A percentile compares a stretch with the other conserved stretches of the same genome.
Evolutionary conservation across 1,140 invertebrate species (phyloP).

Genomic region (Aethina tumida): DNA sequence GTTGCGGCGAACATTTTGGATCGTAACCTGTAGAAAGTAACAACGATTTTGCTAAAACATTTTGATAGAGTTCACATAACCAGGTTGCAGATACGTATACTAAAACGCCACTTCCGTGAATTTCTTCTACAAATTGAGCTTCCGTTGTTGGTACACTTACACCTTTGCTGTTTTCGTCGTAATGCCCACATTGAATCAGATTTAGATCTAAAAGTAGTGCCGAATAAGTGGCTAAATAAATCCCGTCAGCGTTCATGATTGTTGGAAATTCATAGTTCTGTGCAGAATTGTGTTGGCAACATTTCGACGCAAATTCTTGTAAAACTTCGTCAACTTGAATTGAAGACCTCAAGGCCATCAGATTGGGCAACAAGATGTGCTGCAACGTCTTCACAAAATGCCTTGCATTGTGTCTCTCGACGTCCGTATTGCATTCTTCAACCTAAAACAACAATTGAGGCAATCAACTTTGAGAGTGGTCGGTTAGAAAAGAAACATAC

Average conservation of each 20-base stretch:
- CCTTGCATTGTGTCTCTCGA: constrained; percentile 68
- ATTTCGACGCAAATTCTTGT: constrained; percentile 83
- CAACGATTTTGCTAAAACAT: constrained; percentile 66
- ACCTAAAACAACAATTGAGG: constrained; percentile 33
- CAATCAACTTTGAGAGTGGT: constrained; percentile 7
- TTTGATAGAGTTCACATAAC: constrained; percentile 84
- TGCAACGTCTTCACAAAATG: constrained; percentile 64
- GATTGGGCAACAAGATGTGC: constrained; percentile 57
- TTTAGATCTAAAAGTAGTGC: constrained; percentile 74
- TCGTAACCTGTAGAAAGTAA: constrained; percentile 59
- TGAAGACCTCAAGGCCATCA: constrained; percentile 60
- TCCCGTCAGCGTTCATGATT: constrained; percentile 90
- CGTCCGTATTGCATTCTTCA: constrained; percentile 60
- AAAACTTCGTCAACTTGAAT: constrained; percentile 81
- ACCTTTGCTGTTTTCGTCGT: constrained; percentile 51
- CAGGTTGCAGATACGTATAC: constrained; percentile 86
- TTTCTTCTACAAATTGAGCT: constrained; percentile 82
- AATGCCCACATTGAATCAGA: constrained; percentile 66
- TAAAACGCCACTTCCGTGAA: constrained; percentile 81
- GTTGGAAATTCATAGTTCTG: constrained; percentile 51
- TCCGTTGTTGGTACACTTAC: constrained; percentile 55
- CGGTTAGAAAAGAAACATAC: constrained; percentile 6
- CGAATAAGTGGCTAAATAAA: constrained; percentile 83
- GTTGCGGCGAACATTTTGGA: constrained; percentile 45
- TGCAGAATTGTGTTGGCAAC: constrained; percentile 71